Conservation (phyloP, 2,797 vertebrate genomes). For the Rhinoraja longicauda region DNA sequence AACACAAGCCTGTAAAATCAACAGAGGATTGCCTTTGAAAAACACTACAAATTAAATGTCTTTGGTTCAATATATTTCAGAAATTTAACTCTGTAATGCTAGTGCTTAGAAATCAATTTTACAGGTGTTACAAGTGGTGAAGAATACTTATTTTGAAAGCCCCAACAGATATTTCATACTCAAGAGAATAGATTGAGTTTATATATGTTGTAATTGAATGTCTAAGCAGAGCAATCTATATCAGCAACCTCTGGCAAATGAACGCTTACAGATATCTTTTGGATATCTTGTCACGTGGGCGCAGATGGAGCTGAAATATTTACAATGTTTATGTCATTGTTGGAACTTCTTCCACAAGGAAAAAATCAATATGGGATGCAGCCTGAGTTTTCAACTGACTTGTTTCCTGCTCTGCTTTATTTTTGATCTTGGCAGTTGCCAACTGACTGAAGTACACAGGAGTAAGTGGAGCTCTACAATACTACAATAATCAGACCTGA, state of each 20-base stretch:
- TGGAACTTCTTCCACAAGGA: neutral
- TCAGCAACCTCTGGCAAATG: neutral
- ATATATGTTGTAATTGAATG: neutral
- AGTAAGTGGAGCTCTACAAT: neutral
- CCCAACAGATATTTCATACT: neutral
- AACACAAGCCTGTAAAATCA: neutral
- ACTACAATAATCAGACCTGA: neutral
- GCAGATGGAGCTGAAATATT: slow-evolving; percentile 10
- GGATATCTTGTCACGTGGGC: neutral
- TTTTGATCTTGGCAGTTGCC: neutral
- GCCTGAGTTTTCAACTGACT: neutral
- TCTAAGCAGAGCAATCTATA: neutral
- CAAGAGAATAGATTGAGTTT: slow-evolving; percentile 1
- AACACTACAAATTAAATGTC: neutral
- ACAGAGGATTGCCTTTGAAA: neutral
- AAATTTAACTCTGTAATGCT: neutral
- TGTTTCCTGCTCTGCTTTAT: neutral
- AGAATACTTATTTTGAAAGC: slow-evolving; percentile 13
- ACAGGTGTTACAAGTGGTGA: neutral
- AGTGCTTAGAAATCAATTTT: neutral
- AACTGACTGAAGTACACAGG: neutral
- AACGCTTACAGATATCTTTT: neutral
- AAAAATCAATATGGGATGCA: slow-evolving; percentile 5
- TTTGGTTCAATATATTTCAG: neutral
- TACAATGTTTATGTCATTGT: neutral